Evolutionary conservation across 2,888 invertebrate genomes (phyloP), one percentile per base, ranked within the genome.

Genomic region (Xanthia icteritia): DNA sequence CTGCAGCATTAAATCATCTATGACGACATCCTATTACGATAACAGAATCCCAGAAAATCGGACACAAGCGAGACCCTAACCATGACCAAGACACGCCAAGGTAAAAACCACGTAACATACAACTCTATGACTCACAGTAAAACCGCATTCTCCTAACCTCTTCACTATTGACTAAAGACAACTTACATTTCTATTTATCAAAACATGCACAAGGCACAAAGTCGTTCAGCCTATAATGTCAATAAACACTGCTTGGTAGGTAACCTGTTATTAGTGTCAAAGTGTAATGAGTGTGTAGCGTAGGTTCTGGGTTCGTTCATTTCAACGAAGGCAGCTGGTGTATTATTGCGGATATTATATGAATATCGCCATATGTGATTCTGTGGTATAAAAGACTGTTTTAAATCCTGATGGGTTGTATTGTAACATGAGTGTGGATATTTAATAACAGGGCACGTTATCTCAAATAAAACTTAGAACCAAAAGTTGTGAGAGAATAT

Each of bases 191-290:
- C 39, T 82, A 69, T 64, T 15, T 68, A 82, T 36, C 31, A 17
- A 69, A 80, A 82, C 77, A 76, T 36, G 9, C 65, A 80, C 60
- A 70, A 80, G 77, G 48, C 42, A 60, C 42, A 60, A 68, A 51
- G 15, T 76, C 64, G 39, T 69, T 65, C 64, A 31, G 60, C 68
- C 60, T 36, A 15, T 31, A 39, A 51, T 65, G 82, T 48, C 64
- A 69, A 81, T 69, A 75, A 68, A 81, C 23, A 76, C 58, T 27
- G 51, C 31, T 20, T n/a, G 45, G 36, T 60, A 27, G 39, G 36
- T 9, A 36, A 39, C n/a, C 56, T 36, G 69, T 61, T 69, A 69
- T 61, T 61, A 65, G 45, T 51, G 42, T 42, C 20, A 39, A 23
- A 45, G 17, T 27, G n/a, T 56, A 58, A 65, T 48, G 65, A 17